phyloP scores from a whole-genome alignment of 1,140 invertebrate genomes.

The Drosophila rufa region DNA sequence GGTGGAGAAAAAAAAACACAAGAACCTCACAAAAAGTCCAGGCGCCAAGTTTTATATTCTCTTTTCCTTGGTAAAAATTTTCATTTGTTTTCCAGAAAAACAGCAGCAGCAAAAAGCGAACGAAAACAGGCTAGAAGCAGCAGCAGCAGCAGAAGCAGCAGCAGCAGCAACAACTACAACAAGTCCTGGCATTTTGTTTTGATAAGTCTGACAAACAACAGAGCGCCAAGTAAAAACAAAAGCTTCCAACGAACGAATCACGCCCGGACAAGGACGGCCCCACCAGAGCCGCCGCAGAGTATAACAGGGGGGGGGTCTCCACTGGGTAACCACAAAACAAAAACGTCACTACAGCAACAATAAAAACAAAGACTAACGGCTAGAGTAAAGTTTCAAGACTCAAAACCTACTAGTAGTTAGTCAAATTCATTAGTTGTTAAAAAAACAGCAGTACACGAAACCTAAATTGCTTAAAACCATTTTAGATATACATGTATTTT shows the following conservation, averaged over 20 bases:
- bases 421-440: conserved; percentile 19
- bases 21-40: conserved; percentile 30
- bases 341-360: conserved; percentile 66
- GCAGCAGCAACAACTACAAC: conserved; percentile 43
- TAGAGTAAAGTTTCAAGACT: conserved; percentile 6
- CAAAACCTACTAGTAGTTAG: conserved; percentile 20
- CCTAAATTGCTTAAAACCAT: neutral
- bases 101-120: conserved; percentile 53
- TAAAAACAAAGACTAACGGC: conserved; percentile 22
- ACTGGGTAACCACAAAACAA: conserved; percentile 70
- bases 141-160: neutral
- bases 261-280: conserved; percentile 16
- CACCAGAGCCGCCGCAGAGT: neutral
- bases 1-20: neutral
- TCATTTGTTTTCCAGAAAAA: conserved; percentile 68
- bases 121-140: conserved; percentile 44
- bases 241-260: conserved; percentile 62
- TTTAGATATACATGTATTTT: too few relatives aligned
- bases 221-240: conserved; percentile 73
- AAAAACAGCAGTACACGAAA: neutral
- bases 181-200: conserved; percentile 73
- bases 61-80: conserved; percentile 54
- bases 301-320: conserved; percentile 19
- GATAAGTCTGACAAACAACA: conserved; percentile 76
- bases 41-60: conserved; percentile 57